phyloP scores from a whole-genome alignment of 2,797 vertebrate species.

The Lagorchestes hirsutus region DNA sequence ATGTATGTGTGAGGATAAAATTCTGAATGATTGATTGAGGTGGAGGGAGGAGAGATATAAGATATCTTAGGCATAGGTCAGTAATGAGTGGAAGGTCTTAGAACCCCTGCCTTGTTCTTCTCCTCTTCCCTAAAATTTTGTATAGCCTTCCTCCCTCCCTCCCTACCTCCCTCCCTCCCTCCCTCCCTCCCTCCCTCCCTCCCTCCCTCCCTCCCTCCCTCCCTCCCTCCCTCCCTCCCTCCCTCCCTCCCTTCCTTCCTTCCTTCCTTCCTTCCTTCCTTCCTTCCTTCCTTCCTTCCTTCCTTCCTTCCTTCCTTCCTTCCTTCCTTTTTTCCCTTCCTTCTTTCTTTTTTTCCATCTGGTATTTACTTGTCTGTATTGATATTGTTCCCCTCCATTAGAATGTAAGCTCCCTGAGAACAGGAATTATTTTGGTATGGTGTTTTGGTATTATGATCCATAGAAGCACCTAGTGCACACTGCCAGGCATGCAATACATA shows the following conservation, averaged over 20 bases:
- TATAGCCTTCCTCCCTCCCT: neutral
- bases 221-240: neutral
- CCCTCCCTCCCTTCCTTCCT: neutral
- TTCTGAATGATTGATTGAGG: slow-evolving; percentile 44
- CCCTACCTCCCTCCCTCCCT: too few species aligned
- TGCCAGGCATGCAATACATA: neutral
- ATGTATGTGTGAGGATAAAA: slow-evolving; percentile 26
- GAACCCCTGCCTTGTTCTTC: neutral
- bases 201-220: neutral
- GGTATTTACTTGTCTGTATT: neutral
- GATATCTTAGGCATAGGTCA: slow-evolving; percentile 27
- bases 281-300: too few species aligned
- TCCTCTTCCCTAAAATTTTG: neutral
- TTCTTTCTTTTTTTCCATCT: neutral
- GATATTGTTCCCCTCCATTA: neutral
- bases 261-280: too few species aligned
- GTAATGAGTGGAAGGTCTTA: neutral
- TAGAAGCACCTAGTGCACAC: neutral
- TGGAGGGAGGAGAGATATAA: neutral
- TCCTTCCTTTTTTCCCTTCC: too few species aligned
- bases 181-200: too few species aligned
- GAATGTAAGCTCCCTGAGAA: neutral
- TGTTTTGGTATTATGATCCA: neutral
- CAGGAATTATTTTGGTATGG: neutral
- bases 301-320: too few species aligned